These are phyloP conservation scores for Austrolebias charrua DNA, from an alignment of 2,797 vertebrate genomes.

Conservation along the genomic window DNA sequence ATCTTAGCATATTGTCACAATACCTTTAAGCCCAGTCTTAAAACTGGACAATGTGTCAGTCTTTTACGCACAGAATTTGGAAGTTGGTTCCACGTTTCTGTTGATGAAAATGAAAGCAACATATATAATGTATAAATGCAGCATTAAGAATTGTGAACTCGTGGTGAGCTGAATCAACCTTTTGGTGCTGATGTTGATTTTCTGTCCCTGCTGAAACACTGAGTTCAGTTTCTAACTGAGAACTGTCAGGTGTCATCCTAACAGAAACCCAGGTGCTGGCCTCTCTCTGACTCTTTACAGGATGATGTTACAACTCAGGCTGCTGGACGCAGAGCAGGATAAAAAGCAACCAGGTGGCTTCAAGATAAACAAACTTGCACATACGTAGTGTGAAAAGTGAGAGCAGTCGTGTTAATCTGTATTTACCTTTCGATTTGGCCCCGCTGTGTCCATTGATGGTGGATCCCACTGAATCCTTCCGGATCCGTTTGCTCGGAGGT, in stretches of 20 bases:
- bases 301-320: constrained; percentile 34
- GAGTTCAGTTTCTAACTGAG: constrained; percentile 3
- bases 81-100: too few species aligned
- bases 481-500: constrained; percentile 96
- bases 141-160: not conserved
- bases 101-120: not conserved
- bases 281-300: not conserved
- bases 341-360: constrained; percentile 16
- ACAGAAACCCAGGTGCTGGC: constrained; percentile 8
- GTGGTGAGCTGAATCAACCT: not conserved
- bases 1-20: too few species aligned
- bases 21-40: too few species aligned
- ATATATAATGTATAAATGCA: not conserved
- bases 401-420: constrained; percentile 12
- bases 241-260: constrained; percentile 17
- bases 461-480: constrained; percentile 90
- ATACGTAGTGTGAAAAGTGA: constrained; percentile 13
- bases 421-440: constrained; percentile 91
- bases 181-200: not conserved
- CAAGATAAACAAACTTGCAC: constrained; percentile 17
- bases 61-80: too few species aligned
- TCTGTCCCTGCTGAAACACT: not conserved
- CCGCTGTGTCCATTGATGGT: constrained; percentile 82
- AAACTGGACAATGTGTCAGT: too few species aligned
- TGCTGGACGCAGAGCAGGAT: constrained; percentile 18